Conservation (phyloP, 1,140 invertebrate species). For the Anastatus disparis region DNA sequence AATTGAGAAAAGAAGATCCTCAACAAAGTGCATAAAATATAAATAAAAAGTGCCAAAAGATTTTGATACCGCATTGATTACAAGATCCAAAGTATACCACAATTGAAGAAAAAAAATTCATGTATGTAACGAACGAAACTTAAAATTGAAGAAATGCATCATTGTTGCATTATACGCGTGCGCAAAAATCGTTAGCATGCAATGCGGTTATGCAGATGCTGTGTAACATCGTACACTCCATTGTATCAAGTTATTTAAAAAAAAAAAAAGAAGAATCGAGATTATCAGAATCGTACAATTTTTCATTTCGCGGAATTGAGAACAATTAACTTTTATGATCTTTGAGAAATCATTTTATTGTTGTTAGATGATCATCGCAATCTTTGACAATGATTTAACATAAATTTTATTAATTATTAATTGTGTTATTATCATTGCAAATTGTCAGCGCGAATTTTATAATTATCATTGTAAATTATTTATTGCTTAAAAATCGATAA, state of each 20-base stretch:
- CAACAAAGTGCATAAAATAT: not conserved
- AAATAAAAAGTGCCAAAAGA: not conserved
- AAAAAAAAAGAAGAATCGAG: slow-evolving; percentile 3
- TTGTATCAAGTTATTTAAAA: slow-evolving; percentile 13
- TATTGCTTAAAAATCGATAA: too few relatives aligned
- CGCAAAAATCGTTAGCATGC: not conserved
- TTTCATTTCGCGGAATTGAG: too few relatives aligned
- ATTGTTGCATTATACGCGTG: not conserved
- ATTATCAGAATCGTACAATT: not conserved
- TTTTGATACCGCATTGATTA: slow-evolving; percentile 3
- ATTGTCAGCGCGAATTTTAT: too few relatives aligned
- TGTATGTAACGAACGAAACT: not conserved
- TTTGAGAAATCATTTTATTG: too few relatives aligned
- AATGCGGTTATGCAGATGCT: slow-evolving; percentile 11
- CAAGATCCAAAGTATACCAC: not conserved
- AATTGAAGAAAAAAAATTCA: slow-evolving; percentile 6
- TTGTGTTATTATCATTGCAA: too few relatives aligned
- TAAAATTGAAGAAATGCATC: not conserved
- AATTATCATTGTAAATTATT: too few relatives aligned
- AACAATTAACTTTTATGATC: too few relatives aligned
- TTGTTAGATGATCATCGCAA: too few relatives aligned
- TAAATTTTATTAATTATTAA: too few relatives aligned
- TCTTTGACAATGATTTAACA: too few relatives aligned
- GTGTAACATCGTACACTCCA: not conserved
- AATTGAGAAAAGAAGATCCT: not conserved